Evolutionary conservation across 1,140 invertebrate species (phyloP), one percentile per base, ranked within the genome.

Genomic region (Drosophila saltans): DNA sequence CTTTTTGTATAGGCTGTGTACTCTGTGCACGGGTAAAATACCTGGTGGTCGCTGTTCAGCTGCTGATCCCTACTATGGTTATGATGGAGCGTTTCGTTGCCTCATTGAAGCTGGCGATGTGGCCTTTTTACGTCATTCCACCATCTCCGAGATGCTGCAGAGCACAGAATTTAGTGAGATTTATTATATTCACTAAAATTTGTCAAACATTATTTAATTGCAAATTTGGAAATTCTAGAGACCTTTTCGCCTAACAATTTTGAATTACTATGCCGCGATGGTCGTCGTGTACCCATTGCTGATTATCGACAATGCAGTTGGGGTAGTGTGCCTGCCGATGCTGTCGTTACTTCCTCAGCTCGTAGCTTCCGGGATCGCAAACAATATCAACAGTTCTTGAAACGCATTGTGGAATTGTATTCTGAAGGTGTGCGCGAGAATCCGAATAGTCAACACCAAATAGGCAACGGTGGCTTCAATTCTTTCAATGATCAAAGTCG

Each of bases 61-160:
- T 58, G 94, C 95, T 6, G 98, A 99, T 94, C 97, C 97, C 0
- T 98, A 97, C 92, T 96, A 97, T 57, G 97, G 98, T 0, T 98
- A 97, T 89, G 95, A 96, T 91, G 98, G 98, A 4, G 97, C 98
- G 3, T 96, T 99, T 69, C 94, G 95, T 69, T 99, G 98, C 92
- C 93, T 99, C 0, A 92, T 97, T 2, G 97, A 98, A 80, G 93
- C 93, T 7, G 98, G 97, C 36, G 97, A 99, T 58, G 95, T 99
- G 57, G 98, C 98, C 0, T 99, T 99, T 93, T 93, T 99, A 0
- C 95, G 97, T 65, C 97, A 99, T 85, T 96, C 96, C 0, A 98
- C 97, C 4, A 95, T 97, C 4, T 75, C 93, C 16, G 95, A 97
- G 93, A 95, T 97, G 93, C 94, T 95, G 4, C 84, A 93, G 9